These are phyloP conservation scores for Holotrichia oblita DNA, from an alignment of 1,140 invertebrate genomes.

Conservation along the genomic window DNA sequence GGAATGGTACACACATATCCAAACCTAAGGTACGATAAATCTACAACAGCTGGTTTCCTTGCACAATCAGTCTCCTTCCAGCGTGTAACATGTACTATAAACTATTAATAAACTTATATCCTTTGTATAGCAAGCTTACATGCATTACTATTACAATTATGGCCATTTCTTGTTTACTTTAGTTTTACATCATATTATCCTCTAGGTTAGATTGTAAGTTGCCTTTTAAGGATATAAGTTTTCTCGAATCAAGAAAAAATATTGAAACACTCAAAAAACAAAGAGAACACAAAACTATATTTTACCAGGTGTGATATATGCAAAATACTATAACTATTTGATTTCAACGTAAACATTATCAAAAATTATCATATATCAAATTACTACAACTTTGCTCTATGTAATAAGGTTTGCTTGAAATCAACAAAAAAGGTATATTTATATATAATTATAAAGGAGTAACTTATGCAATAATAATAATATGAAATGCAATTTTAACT, in stretches of 20 bases:
- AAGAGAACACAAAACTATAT: constrained; percentile 51
- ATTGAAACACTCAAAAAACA: constrained; percentile 48
- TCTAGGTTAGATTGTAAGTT: not conserved
- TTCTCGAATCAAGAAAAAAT: constrained; percentile 43
- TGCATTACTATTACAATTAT: not conserved
- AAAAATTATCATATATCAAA: constrained; percentile 38
- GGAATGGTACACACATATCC: constrained; percentile 51
- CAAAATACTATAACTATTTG: constrained; percentile 53
- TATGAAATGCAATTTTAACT: constrained; percentile 53
- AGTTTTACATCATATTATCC: not conserved
- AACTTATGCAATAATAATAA: constrained; percentile 50
- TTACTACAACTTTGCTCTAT: constrained; percentile 44
- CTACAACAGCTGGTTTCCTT: constrained; percentile 58
- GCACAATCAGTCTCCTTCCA: constrained; percentile 60
- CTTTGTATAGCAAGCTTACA: constrained; percentile 42
- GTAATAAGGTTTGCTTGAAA: constrained; percentile 50
- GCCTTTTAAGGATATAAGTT: constrained; percentile 40
- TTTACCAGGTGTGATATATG: constrained; percentile 52
- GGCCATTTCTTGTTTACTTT: not conserved
- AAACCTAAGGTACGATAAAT: constrained; percentile 57
- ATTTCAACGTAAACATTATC: constrained; percentile 53
- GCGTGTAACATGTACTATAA: constrained; percentile 57
- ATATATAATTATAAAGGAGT: constrained; percentile 36
- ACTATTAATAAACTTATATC: constrained; percentile 52
- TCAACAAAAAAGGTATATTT: constrained; percentile 43